phyloP scores from a whole-genome alignment of 2,888 invertebrate species.

The Amphipoea lucens region DNA sequence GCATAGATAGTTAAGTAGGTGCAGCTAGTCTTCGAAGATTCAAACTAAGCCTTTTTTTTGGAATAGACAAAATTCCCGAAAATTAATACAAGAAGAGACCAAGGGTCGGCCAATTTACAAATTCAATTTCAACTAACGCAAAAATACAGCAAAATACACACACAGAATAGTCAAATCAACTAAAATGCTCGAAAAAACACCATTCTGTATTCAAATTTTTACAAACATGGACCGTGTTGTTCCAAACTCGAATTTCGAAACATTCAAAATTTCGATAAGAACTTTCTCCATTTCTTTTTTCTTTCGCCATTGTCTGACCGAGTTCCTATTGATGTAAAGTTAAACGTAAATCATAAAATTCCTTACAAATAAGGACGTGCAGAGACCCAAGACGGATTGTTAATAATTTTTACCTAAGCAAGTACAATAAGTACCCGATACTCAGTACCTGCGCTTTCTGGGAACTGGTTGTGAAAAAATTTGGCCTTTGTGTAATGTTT shows the following conservation, averaged over 20 bases:
- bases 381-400: slow-evolving; percentile 59
- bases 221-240: slow-evolving; percentile 22
- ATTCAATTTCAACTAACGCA: background rate
- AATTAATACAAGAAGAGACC: background rate
- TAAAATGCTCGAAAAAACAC: slow-evolving; percentile 1
- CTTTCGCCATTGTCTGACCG: slow-evolving; percentile 52
- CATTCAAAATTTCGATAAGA: slow-evolving; percentile 37
- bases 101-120: no score
- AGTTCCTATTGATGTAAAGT: slow-evolving; percentile 56
- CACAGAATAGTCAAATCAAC: background rate
- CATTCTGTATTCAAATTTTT: slow-evolving; percentile 37
- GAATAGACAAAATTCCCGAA: background rate
- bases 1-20: background rate
- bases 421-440: slow-evolving; percentile 63
- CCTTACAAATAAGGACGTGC: slow-evolving; percentile 47
- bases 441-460: slow-evolving; percentile 60
- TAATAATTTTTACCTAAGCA: slow-evolving; percentile 57
- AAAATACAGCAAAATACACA: background rate
- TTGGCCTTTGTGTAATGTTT: slow-evolving; percentile 56
- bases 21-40: background rate
- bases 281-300: slow-evolving; percentile 52
- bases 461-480: slow-evolving; percentile 53
- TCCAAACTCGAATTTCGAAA: slow-evolving; percentile 51
- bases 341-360: slow-evolving; percentile 67
- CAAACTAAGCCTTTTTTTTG: no score